Percentiles rank a stretch among this genome's conserved stretches.
Evolutionary conservation across 1,140 invertebrate genomes (phyloP).

Genomic region (Eumeta japonica): DNA sequence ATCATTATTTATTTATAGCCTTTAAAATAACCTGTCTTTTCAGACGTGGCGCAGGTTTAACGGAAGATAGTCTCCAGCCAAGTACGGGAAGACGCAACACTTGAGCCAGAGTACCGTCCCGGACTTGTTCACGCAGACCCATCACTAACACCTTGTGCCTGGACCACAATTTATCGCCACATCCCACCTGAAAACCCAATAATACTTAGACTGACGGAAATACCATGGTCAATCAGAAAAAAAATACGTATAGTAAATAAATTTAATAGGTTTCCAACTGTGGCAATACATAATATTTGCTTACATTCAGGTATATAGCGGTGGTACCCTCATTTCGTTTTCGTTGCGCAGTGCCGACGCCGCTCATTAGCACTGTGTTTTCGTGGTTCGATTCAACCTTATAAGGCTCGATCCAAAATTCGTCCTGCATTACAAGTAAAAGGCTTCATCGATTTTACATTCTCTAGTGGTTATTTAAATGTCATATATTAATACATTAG

Average conservation of each 20-base stretch:
- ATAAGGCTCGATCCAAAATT: conserved; percentile 49
- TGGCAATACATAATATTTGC: conserved; percentile 6
- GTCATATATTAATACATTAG: too few species aligned
- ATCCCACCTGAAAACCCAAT: conserved; percentile 69
- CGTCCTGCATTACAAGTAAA: conserved; percentile 28
- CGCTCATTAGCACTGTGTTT: conserved; percentile 35
- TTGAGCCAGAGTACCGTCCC: conserved; percentile 64
- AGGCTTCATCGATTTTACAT: too few species aligned
- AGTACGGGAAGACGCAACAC: conserved; percentile 63
- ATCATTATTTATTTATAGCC: too few species aligned
- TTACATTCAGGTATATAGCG: conserved; percentile 45
- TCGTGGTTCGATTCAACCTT: conserved; percentile 28
- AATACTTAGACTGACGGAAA: too few species aligned
- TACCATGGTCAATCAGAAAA: too few species aligned
- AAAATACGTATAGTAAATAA: neutral
- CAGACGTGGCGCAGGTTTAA: conserved; percentile 58
- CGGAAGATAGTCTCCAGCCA: conserved; percentile 63
- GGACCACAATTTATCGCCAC: conserved; percentile 63
- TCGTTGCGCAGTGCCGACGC: conserved; percentile 28
- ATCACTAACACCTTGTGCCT: conserved; percentile 61
- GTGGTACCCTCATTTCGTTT: conserved; percentile 38
- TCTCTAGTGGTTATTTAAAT: too few species aligned
- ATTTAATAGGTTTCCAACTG: too few species aligned
- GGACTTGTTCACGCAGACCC: conserved; percentile 61
- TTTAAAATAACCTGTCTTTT: conserved; percentile 50